Evolutionary conservation across 2,113 vertebrate genomes (phyloP).

Genomic region (Hyperoodon ampullatus): DNA sequence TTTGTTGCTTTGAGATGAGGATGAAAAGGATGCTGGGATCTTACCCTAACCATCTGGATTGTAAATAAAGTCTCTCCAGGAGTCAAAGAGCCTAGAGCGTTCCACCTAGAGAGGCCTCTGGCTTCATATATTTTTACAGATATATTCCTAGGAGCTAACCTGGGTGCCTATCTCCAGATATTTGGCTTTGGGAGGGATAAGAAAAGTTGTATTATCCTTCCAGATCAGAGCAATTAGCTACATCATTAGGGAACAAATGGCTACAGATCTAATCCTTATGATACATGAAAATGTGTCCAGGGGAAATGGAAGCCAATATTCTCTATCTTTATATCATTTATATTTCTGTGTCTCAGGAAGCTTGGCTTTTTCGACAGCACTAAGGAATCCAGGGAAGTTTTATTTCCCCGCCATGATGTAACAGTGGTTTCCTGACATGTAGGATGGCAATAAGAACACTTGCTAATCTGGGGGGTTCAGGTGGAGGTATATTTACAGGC

Average conservation of each 20-base stretch:
- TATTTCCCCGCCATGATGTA: not conserved
- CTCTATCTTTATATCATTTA: not conserved
- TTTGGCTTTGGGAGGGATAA: slow-evolving; percentile 17
- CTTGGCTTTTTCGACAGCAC: not conserved
- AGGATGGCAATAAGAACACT: not conserved
- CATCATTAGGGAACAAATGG: not conserved
- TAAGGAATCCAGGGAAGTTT: not conserved
- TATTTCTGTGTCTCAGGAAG: not conserved
- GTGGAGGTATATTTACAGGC: not conserved
- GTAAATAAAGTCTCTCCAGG: not conserved
- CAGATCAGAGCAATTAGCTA: slow-evolving; percentile 25
- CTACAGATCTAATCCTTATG: not conserved
- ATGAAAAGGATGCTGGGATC: not conserved
- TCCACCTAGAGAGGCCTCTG: not conserved
- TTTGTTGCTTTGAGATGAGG: not conserved
- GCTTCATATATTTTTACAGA: not conserved
- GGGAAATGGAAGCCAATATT: not conserved
- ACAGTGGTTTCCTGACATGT: not conserved
- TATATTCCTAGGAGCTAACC: not conserved
- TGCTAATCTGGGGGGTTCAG: not conserved
- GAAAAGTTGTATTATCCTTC: slow-evolving; percentile 44
- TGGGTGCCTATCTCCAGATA: not conserved
- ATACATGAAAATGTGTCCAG: not conserved
- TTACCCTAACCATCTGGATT: not conserved
- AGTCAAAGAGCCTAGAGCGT: not conserved